A percentile compares a stretch with the other conserved stretches of the same genome.
Conservation (phyloP, 2,113 vertebrate species). For the Myrmecophaga tridactyla region DNA sequence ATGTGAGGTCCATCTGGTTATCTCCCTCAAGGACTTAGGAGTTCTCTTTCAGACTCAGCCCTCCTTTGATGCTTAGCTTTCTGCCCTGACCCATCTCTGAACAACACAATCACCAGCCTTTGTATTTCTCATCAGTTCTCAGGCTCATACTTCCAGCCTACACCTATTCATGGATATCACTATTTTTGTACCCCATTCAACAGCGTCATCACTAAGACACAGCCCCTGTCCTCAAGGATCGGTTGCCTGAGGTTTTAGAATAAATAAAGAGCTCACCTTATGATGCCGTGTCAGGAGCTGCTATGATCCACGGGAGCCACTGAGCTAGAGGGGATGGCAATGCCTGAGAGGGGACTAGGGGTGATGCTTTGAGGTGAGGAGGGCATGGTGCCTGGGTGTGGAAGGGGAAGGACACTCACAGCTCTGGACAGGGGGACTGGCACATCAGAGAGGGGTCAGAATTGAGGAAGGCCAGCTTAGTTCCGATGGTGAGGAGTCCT, state of each 20-base stretch:
- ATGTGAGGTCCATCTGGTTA: fast-evolving
- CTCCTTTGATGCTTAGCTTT: fast-evolving
- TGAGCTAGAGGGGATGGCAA: fast-evolving
- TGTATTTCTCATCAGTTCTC: background rate
- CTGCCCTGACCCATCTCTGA: fast-evolving
- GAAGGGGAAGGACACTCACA: fast-evolving
- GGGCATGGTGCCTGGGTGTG: fast-evolving
- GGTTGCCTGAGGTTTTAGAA: background rate
- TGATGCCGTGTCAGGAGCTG: fast-evolving
- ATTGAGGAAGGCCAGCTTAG: background rate
- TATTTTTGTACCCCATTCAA: background rate
- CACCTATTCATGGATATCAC: background rate
- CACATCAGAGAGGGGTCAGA: background rate
- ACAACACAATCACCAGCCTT: fast-evolving
- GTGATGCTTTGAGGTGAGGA: fast-evolving
- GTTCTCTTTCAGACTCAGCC: background rate
- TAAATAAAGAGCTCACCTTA: fast-evolving
- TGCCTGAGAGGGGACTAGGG: background rate
- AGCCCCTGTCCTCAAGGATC: background rate
- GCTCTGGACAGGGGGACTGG: background rate
- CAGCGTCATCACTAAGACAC: background rate
- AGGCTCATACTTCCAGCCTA: background rate
- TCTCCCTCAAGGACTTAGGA: too few species aligned
- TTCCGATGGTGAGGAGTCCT: background rate
- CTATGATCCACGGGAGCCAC: fast-evolving